phyloP scores from a whole-genome alignment of 2,113 vertebrate genomes.

The Calidris pugnax region DNA sequence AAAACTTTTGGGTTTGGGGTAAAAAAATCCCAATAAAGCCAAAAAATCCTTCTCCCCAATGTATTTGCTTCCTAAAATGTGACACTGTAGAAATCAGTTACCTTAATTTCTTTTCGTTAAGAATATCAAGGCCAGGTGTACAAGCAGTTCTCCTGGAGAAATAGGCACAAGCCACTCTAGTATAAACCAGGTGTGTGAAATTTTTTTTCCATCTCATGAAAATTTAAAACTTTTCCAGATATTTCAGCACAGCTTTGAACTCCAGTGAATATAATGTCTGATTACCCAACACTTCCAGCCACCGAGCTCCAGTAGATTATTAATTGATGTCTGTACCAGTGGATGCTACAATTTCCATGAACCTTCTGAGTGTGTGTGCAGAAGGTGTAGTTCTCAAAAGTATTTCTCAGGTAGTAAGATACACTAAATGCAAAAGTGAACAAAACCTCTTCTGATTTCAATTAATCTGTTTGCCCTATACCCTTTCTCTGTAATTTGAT shows the following conservation, averaged over 20 bases:
- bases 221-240: not conserved
- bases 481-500: not conserved
- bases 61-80: not conserved
- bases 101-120: not conserved
- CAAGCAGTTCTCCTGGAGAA: not conserved
- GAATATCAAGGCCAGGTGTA: not conserved
- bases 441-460: not conserved
- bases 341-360: not conserved
- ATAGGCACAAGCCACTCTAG: not conserved
- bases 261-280: not conserved
- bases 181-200: not conserved
- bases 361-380: not conserved
- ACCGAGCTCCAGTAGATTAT: not conserved
- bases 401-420: not conserved
- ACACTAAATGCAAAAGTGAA: not conserved
- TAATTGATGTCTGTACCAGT: not conserved
- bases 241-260: slow-evolving; percentile 19
- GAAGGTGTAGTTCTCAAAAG: not conserved
- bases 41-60: not conserved
- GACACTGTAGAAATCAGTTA: not conserved
- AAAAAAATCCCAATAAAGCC: not conserved
- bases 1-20: not conserved
- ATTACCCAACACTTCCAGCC: not conserved
- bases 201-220: not conserved
- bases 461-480: not conserved